Percentiles rank a stretch among this genome's conserved stretches.
phyloP scores from a whole-genome alignment of 1,140 invertebrate genomes.

The Centruroides sculpturatus region DNA sequence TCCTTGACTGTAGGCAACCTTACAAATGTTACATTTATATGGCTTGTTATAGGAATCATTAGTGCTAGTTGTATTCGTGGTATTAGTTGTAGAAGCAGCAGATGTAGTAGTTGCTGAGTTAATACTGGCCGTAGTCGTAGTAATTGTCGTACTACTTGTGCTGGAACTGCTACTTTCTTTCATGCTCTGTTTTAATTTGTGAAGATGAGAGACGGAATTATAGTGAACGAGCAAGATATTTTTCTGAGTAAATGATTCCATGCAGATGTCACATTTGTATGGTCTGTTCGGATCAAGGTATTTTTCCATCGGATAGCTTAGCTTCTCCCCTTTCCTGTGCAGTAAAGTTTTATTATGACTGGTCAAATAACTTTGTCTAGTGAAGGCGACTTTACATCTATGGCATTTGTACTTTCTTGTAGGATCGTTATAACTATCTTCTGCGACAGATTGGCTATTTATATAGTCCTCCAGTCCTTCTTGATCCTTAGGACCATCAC shows the following conservation, averaged over 20 bases:
- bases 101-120: slow-evolving; percentile 20
- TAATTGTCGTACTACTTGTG: not conserved
- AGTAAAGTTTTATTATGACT: slow-evolving; percentile 83
- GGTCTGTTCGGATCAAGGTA: slow-evolving; percentile 86
- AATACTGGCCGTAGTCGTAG: slow-evolving; percentile 13
- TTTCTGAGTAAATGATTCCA: slow-evolving; percentile 91
- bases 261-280: slow-evolving; percentile 93
- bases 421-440: slow-evolving; percentile 81
- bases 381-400: slow-evolving; percentile 83
- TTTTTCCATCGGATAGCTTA: slow-evolving; percentile 85
- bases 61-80: not conserved
- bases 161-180: slow-evolving; percentile 30
- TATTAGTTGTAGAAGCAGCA: slow-evolving; percentile 22
- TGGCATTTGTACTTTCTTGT: slow-evolving; percentile 86
- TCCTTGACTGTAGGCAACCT: slow-evolving; percentile 80
- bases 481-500: slow-evolving; percentile 8
- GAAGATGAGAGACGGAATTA: slow-evolving; percentile 89
- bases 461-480: slow-evolving; percentile 68
- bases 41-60: slow-evolving; percentile 41
- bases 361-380: slow-evolving; percentile 74
- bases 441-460: slow-evolving; percentile 75
- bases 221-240: slow-evolving; percentile 90
- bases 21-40: slow-evolving; percentile 91
- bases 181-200: slow-evolving; percentile 79
- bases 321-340: slow-evolving; percentile 79